Conservation (phyloP, 2,797 vertebrate genomes). For the Gymnopithys bicolor region DNA sequence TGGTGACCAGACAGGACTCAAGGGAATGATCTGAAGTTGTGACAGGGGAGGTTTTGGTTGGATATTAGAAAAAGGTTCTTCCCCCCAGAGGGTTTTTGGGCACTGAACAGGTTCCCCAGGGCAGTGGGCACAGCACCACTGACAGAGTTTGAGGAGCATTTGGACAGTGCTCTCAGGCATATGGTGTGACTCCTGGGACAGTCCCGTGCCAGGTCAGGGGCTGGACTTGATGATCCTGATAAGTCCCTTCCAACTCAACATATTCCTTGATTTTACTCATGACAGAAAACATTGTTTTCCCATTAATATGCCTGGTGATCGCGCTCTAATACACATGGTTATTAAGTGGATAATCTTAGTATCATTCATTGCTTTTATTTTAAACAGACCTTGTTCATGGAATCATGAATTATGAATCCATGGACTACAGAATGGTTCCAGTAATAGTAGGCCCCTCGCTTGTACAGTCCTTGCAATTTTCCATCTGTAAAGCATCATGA, state of each 20-base stretch:
- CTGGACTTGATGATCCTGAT: background rate
- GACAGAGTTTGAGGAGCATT: background rate
- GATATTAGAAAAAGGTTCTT: background rate
- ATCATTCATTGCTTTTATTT: background rate
- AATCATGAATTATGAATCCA: background rate
- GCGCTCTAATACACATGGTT: background rate
- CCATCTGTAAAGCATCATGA: background rate
- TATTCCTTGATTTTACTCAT: background rate
- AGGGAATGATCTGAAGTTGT: rapidly evolving
- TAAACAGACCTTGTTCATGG: background rate
- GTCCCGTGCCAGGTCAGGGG: rapidly evolving
- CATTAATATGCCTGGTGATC: background rate
- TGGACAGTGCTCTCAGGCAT: rapidly evolving
- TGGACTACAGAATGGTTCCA: background rate
- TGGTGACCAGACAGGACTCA: rapidly evolving
- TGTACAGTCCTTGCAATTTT: background rate
- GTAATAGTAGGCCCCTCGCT: background rate
- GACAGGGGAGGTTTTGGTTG: background rate
- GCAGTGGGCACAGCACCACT: background rate
- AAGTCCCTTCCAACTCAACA: background rate
- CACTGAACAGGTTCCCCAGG: background rate
- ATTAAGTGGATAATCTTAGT: background rate
- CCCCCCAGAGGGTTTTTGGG: rapidly evolving
- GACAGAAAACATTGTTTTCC: background rate
- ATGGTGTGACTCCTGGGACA: rapidly evolving